Base-by-base conservation (phyloP, 2,888 invertebrate species). In the Oligia latruncula region DNA sequence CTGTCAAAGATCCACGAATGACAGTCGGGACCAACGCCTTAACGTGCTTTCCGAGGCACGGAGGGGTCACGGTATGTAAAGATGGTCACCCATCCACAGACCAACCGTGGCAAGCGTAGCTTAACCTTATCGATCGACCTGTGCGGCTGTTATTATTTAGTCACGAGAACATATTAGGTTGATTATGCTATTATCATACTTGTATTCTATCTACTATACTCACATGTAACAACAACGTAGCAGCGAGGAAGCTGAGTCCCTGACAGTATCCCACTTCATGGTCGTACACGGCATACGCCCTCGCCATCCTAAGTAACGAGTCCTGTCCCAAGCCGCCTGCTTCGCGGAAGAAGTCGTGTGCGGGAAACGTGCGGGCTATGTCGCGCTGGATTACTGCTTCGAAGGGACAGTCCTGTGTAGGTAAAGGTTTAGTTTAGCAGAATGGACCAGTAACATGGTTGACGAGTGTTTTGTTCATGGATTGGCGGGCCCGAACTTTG, bases 261-360 rank as follows among this genome's bases (percentile, higher is more conserved):
- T 99, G 99, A 94, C 99, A 99, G 96, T 99, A 99, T 78, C 99
- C 99, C 84, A 99, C 99, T 97, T 99, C 99, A 81, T 98, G 98
- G 94, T 99, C 99, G 94, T 99, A 98, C 15, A 99, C 98, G 4
- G 99, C 99, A 96, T 99, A 99, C 0, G 99, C 99, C 94, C 99
- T 99, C 93, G 99, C 99, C 92, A 99, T 98, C 92, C 99, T 98
- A 93, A 99, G 99, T 76, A 99, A 97, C 23, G 99, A 98, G 96
- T 99, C 99, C 96, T 99, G 99, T 0, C 99, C 99, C 74, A 98
- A 97, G 17, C 99, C 99, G 68, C 99, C 99, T 49, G 98, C 98
- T 95, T 99, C 99, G 95, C 99, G 99, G 97, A 99, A 99, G 96
- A 98, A 99, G 93, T 99, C 99, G 95, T 99, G 99, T 58, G 99